A percentile compares a stretch with the other conserved stretches of the same genome.
Conservation (phyloP, 2,113 vertebrate species). For the Alosa alosa region DNA sequence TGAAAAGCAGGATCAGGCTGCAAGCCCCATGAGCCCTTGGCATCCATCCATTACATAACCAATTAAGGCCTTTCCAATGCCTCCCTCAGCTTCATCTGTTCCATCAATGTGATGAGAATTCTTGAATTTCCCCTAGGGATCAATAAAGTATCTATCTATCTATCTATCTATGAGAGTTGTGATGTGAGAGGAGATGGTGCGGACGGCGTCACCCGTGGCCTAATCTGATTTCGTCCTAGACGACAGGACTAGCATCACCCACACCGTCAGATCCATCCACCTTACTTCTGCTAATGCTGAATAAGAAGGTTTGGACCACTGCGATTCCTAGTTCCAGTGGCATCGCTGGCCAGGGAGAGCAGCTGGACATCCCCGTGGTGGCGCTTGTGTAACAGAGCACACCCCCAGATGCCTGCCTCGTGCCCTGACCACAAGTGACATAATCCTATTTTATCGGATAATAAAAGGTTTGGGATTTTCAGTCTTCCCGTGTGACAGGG, state of each 20-base stretch:
- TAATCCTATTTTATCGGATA: slow-evolving; percentile 43
- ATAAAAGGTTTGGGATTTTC: slow-evolving; percentile 46
- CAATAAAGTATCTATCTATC: too few species aligned
- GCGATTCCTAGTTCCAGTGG: background rate
- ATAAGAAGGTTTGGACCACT: background rate
- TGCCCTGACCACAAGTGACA: background rate
- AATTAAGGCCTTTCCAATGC: background rate
- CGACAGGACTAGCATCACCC: background rate
- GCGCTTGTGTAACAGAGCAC: slow-evolving; percentile 25
- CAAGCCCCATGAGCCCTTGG: background rate
- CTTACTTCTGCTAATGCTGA: slow-evolving; percentile 66
- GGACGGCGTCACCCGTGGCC: slow-evolving; percentile 18
- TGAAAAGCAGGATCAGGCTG: background rate
- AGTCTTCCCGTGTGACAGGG: slow-evolving; percentile 21
- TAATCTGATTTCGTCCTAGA: slow-evolving; percentile 52
- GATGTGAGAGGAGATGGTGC: background rate
- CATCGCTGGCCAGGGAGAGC: background rate
- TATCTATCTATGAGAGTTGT: background rate
- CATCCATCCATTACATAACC: background rate
- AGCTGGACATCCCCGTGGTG: background rate
- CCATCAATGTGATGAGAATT: background rate
- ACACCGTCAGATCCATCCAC: slow-evolving; percentile 15
- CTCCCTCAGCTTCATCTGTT: background rate
- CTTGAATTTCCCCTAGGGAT: too few species aligned
- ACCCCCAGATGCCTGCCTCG: background rate